Evolutionary conservation across 2,888 invertebrate species (phyloP).

Genomic region (Drosophila pseudotakahashii): DNA sequence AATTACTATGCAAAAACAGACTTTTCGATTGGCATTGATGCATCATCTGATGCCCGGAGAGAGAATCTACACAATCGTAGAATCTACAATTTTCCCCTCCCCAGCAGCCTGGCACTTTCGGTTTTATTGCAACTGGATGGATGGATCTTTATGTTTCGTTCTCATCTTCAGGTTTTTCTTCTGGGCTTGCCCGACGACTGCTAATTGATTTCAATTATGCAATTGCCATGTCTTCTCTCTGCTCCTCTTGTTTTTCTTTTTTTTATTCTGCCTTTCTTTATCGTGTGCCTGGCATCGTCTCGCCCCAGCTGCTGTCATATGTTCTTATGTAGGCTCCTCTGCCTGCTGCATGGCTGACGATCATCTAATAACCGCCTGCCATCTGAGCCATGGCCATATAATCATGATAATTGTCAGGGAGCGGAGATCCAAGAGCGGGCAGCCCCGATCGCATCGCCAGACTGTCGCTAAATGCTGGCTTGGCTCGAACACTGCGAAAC

Average conservation of each 20-base stretch:
- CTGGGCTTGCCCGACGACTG: constrained; percentile 44
- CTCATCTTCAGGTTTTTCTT: constrained; percentile 9
- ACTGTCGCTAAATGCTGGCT: constrained; percentile 63
- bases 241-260: constrained; percentile 11
- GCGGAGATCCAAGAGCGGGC: constrained; percentile 11
- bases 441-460: constrained; percentile 28
- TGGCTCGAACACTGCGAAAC: constrained; percentile 8
- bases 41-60: constrained; percentile 33
- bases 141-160: constrained; percentile 1
- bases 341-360: constrained; percentile 45
- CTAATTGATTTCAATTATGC: constrained; percentile 78
- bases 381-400: constrained; percentile 60
- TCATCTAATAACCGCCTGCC: constrained; percentile 73
- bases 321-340: constrained; percentile 31
- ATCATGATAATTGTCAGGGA: constrained; percentile 67
- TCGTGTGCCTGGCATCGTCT: constrained; percentile 54
- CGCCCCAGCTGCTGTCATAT: constrained; percentile 50
- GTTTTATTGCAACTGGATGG: constrained; percentile 51
- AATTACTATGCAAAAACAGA: constrained; percentile 27
- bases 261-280: constrained; percentile 31
- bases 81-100: constrained; percentile 25
- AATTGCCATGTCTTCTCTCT: constrained; percentile 55
- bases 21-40: constrained; percentile 56
- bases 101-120: constrained; percentile 62
- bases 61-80: constrained; percentile 5